Evolutionary conservation across 2,888 invertebrate species (phyloP).

Genomic region (Melitaea athalia): DNA sequence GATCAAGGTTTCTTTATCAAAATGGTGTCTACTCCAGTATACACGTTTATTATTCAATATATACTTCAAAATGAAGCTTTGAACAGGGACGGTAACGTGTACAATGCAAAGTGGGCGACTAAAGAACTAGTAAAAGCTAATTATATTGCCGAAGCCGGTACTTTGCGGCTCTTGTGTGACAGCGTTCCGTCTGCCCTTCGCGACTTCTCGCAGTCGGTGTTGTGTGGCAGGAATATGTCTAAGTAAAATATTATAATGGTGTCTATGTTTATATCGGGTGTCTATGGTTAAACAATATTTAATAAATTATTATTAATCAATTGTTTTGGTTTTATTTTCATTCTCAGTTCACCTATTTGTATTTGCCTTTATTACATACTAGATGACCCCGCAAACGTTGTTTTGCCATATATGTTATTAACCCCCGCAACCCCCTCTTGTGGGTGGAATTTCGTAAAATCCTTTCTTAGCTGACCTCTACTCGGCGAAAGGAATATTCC

Average conservation of each 20-base stretch:
- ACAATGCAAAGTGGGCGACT: slow-evolving; percentile 62
- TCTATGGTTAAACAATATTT: too few relatives aligned
- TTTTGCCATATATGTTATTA: too few relatives aligned
- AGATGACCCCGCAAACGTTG: too few relatives aligned
- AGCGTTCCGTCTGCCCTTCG: slow-evolving; percentile 63
- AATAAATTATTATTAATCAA: background rate
- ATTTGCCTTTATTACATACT: too few relatives aligned
- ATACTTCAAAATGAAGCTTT: slow-evolving; percentile 52
- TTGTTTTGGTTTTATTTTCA: background rate
- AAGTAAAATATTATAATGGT: slow-evolving; percentile 1
- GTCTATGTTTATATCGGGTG: background rate
- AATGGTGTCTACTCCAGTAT: slow-evolving; percentile 64
- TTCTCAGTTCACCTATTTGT: background rate
- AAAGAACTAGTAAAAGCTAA: slow-evolving; percentile 56
- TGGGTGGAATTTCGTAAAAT: too few relatives aligned
- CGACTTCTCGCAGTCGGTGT: slow-evolving; percentile 65
- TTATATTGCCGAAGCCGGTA: slow-evolving; percentile 68
- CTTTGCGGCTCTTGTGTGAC: slow-evolving; percentile 56
- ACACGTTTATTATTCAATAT: slow-evolving; percentile 57
- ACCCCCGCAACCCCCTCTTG: too few relatives aligned
- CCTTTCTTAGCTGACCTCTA: too few relatives aligned
- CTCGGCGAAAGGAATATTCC: too few relatives aligned
- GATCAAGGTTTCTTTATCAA: slow-evolving; percentile 64
- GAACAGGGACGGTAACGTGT: slow-evolving; percentile 44
- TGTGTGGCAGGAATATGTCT: slow-evolving; percentile 55